Evolutionary conservation across 2,113 vertebrate species (phyloP), one percentile per base, ranked within the genome.

Genomic region (Pterocles burchelli): DNA sequence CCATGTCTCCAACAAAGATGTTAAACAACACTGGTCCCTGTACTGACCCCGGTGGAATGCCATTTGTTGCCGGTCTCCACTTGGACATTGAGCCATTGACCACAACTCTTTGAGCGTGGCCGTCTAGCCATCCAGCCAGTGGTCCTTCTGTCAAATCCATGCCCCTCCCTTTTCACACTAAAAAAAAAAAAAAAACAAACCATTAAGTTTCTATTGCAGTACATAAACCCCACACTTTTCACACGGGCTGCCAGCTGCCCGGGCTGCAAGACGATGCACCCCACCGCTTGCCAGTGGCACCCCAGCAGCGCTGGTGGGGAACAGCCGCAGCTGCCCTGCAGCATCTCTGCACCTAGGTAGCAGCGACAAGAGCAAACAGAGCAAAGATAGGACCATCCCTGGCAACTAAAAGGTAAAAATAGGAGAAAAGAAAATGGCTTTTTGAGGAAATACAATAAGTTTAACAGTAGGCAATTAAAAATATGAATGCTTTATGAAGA

Each of bases 241-340:
- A 45, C 33, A 12, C 26, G 59, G 89, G 83, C 74, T 36, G 67
- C 91, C 80, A 95, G 93, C 86, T 67, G 66, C 86, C n/a, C 21
- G 8, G 49, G n/a, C 76, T 65, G 72, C 45, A 25, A 29, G 13
- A 36, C 7, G 0, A 77, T 7, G 36, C 57, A 88, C 90, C 71
- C 79, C 62, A 10, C 7, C 3, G 7, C 13, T 13, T 74, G 89
- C 61, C 87, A 87, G 66, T 54, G 16, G 62, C 45, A 36, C 7
- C 59, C 28, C 33, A 10, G 57, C 73, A 28, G 45, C 36, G 15
- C 31, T 6, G 21, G 33, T 26, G 34, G 36, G 14, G 31, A 75
- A 9, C 18, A 33, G 19, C 58, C 16, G 11, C 38, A 80, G 70
- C 34, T 17, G 20, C 34, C 21, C 0, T 0, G 4, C 6, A 4